phyloP scores from a whole-genome alignment of 2,797 vertebrate genomes.

The Acanthurus lineatus region DNA sequence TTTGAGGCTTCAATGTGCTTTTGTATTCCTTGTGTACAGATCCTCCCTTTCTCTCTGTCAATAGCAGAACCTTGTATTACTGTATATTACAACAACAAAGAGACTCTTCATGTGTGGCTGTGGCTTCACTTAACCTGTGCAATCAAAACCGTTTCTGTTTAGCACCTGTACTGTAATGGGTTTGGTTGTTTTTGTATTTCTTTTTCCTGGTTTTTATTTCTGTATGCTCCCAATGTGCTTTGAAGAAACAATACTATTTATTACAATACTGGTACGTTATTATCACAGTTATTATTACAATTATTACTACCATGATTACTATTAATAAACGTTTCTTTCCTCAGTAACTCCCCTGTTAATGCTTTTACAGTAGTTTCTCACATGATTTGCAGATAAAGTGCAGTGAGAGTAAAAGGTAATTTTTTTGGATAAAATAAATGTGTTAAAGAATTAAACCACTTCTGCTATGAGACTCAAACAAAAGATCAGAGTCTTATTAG shows the following conservation, averaged over 20 bases:
- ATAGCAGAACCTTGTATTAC: conserved; percentile 74
- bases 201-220: conserved; percentile 84
- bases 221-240: conserved; percentile 92
- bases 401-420: background rate
- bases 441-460: background rate
- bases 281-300: conserved; percentile 86
- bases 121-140: conserved; percentile 82
- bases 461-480: background rate
- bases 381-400: conserved; percentile 4
- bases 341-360: conserved; percentile 80
- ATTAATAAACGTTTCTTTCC: conserved; percentile 98
- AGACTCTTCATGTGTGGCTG: conserved; percentile 84
- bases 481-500: background rate
- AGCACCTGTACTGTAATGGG: conserved; percentile 70
- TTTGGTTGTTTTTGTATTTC: conserved; percentile 73
- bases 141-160: conserved; percentile 67
- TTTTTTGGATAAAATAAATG: background rate
- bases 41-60: conserved; percentile 71
- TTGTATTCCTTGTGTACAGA: conserved; percentile 90
- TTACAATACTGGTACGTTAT: conserved; percentile 85
- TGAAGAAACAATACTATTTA: conserved; percentile 91
- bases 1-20: conserved; percentile 83
- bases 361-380: background rate
- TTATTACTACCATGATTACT: conserved; percentile 85
- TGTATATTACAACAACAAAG: conserved; percentile 82